Evolutionary conservation across 37 sponge, comb jelly and placozoan species (phyloP), one percentile per base, ranked within the genome.

Genomic region (Ianthella basta): DNA sequence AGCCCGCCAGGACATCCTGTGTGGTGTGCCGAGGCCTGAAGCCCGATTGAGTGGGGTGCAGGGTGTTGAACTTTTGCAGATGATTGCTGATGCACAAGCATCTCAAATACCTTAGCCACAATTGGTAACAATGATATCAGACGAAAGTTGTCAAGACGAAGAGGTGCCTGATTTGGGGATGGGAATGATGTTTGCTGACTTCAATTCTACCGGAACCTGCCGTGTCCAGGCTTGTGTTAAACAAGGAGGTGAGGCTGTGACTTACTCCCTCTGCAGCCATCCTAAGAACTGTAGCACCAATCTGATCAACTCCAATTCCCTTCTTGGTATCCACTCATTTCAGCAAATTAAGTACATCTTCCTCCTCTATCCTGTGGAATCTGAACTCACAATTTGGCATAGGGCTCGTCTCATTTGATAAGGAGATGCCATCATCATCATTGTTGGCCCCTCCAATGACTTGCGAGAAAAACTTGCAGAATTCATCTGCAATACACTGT

Each of bases 1-100:
- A 33, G 15, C 32, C 15, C 15, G 78, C 54, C 1, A 86, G 50
- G 5, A 86, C 79, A 78, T 86, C 86, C 67, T 86, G 86, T 36
- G 86, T 86, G 1, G 67, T 35, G 36, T 86, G 79, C 6, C 36
- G 21, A 40, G 86, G 86, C 24, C 86, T 27, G 36, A 86, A 86
- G 6, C 86, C 86, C 27, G 25, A 79, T 34, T 86, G 86, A 4
- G 80, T 66, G 13, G 66, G 29, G 36, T 86, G 27, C 0, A 86
- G 67, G 12, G 4, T 59, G 33, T 4, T 35, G 30, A 1, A 86
- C 20, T 27, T 86, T 79, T 0, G 55, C 20, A 34, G 78, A 86
- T 3, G 79, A 24, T 55, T 79, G 79, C 27, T 60, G 65, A 30
- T 86, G 86, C 10, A 86, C 80, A 4, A 86, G 35, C 50, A 15